Evolutionary conservation across 2,797 vertebrate genomes (phyloP), one percentile per base, ranked within the genome.

Genomic region (Notoglanidium macrostoma): DNA sequence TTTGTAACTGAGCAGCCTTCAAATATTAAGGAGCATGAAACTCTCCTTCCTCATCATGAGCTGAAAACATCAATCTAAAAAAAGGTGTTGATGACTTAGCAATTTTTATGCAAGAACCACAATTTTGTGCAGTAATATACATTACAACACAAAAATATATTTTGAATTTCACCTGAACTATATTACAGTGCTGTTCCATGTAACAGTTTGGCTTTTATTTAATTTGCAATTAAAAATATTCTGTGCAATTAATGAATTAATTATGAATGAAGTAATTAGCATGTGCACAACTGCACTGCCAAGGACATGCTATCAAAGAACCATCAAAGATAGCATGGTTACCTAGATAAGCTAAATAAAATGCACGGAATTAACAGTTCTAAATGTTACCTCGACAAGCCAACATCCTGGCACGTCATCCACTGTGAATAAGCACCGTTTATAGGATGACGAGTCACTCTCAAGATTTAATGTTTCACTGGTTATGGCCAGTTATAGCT

Each of bases 331-430:
- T 65, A 65, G 26, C 61, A n/a, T 29, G 11, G n/a, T 26, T 61
- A 23, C 26, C 23, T 61, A 61, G 59, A 26, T 65, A 65, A 65
- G 11, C 61, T 65, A n/a, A 65, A 65, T 65, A n/a, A 65, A 9
- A 63, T 26, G 40, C 40, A n/a, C n/a, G 26, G 29, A n/a, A 65
- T 65, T 65, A 29, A 35, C 91, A 84, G 54, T 72, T 32, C 51
- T 72, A 82, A 29, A 65, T 65, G 63, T 65, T 65, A 29, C 63
- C 63, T 65, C 63, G 10, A 65, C 26, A 65, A 29, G n/a, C 26
- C 63, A 65, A 65, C 63, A 65, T 29, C 63, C 63, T 65, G 63
- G 63, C n/a, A 65, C n/a, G 26, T 29, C 63, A 65, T 65, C 63
- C 63, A 65, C 63, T 65, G 63, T 29, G 63, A 65, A 65, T 29